Base-by-base conservation (phyloP, 2,797 vertebrate genomes). In the Microtus agrestis region DNA sequence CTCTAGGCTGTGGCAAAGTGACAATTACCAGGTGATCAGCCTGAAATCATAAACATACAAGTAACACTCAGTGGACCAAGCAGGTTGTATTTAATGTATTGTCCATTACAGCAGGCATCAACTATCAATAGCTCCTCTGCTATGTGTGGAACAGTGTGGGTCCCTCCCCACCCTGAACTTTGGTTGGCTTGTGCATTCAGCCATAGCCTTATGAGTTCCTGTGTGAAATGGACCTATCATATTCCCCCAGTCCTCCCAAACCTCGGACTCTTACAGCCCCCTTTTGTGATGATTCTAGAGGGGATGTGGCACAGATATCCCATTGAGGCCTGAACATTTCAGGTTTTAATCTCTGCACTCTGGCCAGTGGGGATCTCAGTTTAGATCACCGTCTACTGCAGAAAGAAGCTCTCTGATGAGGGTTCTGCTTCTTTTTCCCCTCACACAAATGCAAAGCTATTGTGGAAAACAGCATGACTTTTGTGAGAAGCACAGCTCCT, bases 221-320 rank as follows among this genome's bases (percentile, higher is more conserved):
- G 14, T 31, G n/a, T 40, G 9, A 31, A 59, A 59, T 43, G 51
- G 29, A 37, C 15, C 19, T 87, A 73, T 29, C n/a, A 56, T 4
- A 29, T 23, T 1, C 13, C 9, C 9, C 15, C 25, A 56, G 17
- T 40, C 17, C n/a, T 11, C 25, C 15, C 0, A 31, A 13, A 56
- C n/a, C 27, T 40, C 9, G 13, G 37, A 1, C 51, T 43, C 37
- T 87, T 87, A 73, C 8, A 87, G 2, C 1, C 14, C n/a, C 69
- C 9, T 29, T 74, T 56, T 8, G 48, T 69, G 21, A 15, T 56
- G 27, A 73, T 40, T 29, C 67, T 15, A 0, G 15, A 56, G 27
- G 51, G 29, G 25, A 12, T 86, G 84, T n/a, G 63, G 48, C 17
- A n/a, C 21, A 69, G 46, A 51, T 71, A 25, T 21, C 29, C 85